phyloP scores from a whole-genome alignment of 1,140 invertebrate genomes.

The Tachypleus tridentatus region DNA sequence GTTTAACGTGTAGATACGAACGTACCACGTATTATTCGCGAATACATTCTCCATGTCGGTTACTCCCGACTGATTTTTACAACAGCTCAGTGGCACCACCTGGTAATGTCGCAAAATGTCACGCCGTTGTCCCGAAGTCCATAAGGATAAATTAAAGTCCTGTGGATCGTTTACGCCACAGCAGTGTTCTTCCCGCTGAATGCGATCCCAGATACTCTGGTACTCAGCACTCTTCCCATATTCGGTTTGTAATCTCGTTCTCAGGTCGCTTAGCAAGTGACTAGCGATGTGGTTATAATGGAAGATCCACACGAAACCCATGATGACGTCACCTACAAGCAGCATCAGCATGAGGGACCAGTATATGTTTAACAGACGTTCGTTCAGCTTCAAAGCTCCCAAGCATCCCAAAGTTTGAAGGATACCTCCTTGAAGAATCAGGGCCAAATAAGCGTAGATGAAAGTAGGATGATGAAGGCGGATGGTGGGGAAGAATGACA shows the following conservation, averaged over 20 bases:
- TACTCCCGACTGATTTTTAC: constrained; percentile 2
- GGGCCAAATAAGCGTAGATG: too few relatives aligned
- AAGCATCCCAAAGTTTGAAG: constrained; percentile 62
- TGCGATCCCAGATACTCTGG: constrained; percentile 63
- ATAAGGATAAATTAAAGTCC: constrained; percentile 42
- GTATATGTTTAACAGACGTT: constrained; percentile 65
- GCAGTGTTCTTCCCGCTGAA: constrained; percentile 60
- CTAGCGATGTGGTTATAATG: constrained; percentile 59
- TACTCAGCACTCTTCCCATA: constrained; percentile 54
- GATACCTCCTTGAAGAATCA: constrained; percentile 25
- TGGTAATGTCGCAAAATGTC: constrained; percentile 8
- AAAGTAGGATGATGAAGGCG: too few relatives aligned
- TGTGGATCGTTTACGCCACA: constrained; percentile 59
- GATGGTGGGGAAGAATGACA: too few relatives aligned
- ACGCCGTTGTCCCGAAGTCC: constrained; percentile 10
- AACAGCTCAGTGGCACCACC: constrained; percentile 23
- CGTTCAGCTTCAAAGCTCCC: constrained; percentile 61
- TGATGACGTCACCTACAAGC: constrained; percentile 64
- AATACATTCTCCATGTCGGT: too few relatives aligned
- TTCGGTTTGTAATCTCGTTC: constrained; percentile 41
- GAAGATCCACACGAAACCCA: constrained; percentile 74
- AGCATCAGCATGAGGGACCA: constrained; percentile 67
- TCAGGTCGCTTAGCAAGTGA: constrained; percentile 53
- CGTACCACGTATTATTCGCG: constrained; percentile 5
- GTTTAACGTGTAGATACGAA: constrained; percentile 7